Evolutionary conservation across 2,797 vertebrate genomes (phyloP).

Genomic region (Danio tinwini): DNA sequence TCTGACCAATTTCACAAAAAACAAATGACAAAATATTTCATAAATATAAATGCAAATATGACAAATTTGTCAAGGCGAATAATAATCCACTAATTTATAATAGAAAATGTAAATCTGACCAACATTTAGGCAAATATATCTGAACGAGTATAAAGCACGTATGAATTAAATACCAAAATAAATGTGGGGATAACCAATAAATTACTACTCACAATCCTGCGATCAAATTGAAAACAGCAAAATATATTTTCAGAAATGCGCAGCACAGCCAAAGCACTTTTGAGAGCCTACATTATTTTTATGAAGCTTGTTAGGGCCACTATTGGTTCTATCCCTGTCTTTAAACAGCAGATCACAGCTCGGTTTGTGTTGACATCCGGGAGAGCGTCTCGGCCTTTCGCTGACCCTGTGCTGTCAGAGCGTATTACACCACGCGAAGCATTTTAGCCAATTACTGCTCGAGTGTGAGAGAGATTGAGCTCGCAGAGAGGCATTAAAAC

Average conservation of each 20-base stretch:
- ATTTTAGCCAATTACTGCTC: slow-evolving; percentile 74
- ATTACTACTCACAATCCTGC: too few relatives aligned
- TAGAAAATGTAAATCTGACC: too few relatives aligned
- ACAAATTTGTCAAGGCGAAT: neutral
- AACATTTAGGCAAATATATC: too few relatives aligned
- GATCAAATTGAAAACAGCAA: too few relatives aligned
- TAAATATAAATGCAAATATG: too few relatives aligned
- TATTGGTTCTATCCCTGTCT: neutral
- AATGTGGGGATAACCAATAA: too few relatives aligned
- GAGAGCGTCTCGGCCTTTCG: slow-evolving; percentile 76
- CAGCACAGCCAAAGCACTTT: neutral
- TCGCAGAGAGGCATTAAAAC: slow-evolving; percentile 54
- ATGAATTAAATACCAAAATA: too few relatives aligned
- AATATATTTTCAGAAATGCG: neutral
- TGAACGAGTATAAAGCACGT: too few relatives aligned
- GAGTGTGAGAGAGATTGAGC: slow-evolving; percentile 66
- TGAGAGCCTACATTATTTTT: neutral
- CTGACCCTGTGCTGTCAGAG: slow-evolving; percentile 79
- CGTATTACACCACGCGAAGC: slow-evolving; percentile 73
- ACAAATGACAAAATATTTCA: too few relatives aligned
- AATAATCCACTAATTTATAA: too few relatives aligned
- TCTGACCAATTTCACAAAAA: neutral
- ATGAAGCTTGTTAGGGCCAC: neutral
- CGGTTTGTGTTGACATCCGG: slow-evolving; percentile 67
- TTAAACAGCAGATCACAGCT: slow-evolving; percentile 17